Evolutionary conservation across 2,113 vertebrate species (phyloP), one percentile per base, ranked within the genome.

Genomic region (Athene cunicularia): DNA sequence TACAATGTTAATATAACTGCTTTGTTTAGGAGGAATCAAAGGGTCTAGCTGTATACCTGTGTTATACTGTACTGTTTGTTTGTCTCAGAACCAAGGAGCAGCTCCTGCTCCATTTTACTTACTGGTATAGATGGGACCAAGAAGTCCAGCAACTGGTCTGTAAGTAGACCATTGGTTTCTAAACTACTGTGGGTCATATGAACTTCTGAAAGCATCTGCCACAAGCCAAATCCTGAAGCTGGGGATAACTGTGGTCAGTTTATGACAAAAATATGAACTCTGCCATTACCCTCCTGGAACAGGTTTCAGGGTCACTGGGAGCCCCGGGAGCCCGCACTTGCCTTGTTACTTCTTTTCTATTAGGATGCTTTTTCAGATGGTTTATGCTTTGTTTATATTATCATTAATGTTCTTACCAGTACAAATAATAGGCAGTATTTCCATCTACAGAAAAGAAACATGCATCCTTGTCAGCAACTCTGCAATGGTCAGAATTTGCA

Each of bases 381-480:
- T 16, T 91, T 77, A 8, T 59, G 9, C 30, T 68, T 90, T 58
- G 11, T 64, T 77, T 70, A 19, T 64, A 17, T 45, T 70, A 43
- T n/a, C 14, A 53, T 28, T 62, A 45, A 30, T 14, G 45, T 60
- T 74, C 23, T 62, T 64, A 72, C 33, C 21, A 67, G 4, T 33
- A 9, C 27, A 88, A 75, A 72, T n/a, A 74, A 43, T 24, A 91
- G 39, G 20, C 35, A 90, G 17, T 7, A 24, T 77, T 87, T 84
- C 28, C 27, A 52, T 27, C 68, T 67, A 22, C 23, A 75, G 55
- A 55, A 47, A 59, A 91, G 47, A 68, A 93, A 74, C 8, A 3
- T 5, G 8, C 19, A 32, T 18, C 21, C 8, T 86, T 0, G 0
- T 55, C 39, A 68, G 39, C 53, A 73, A 0, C 14, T 45, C 28